phyloP scores from a whole-genome alignment of 2,888 invertebrate species.

The Chalcis sispes region DNA sequence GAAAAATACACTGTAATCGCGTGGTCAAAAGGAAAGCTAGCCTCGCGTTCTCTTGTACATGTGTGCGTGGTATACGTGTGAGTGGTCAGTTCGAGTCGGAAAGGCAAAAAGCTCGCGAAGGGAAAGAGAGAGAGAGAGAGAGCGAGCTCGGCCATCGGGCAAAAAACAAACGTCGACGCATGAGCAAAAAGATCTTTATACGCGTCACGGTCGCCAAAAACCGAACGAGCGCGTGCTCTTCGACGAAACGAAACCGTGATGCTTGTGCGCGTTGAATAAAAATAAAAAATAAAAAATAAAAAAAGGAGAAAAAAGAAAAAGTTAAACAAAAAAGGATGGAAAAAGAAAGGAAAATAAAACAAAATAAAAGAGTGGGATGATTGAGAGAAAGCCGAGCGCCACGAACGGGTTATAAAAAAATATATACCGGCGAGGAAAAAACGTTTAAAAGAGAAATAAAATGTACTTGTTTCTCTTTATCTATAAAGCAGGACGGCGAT shows the following conservation, averaged over 20 bases:
- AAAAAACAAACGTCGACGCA: not conserved
- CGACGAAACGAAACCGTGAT: not conserved
- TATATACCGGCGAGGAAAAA: too few relatives aligned
- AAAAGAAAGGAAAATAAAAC: too few relatives aligned
- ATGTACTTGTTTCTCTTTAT: too few relatives aligned
- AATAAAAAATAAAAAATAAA: not conserved
- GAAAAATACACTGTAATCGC: not conserved
- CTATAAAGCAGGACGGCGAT: too few relatives aligned
- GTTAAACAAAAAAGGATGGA: not conserved
- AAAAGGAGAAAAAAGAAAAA: not conserved
- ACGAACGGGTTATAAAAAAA: too few relatives aligned
- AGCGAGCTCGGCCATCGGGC: not conserved
- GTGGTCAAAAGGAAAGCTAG: not conserved
- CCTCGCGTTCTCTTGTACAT: not conserved
- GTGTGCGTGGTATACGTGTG: too few relatives aligned
- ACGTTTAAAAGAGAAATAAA: too few relatives aligned
- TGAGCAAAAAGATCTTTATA: not conserved
- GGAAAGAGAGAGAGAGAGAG: not conserved
- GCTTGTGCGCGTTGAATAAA: too few relatives aligned
- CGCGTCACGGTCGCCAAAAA: too few relatives aligned
- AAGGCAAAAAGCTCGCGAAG: not conserved
- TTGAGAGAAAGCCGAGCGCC: too few relatives aligned
- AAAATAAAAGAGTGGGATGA: too few relatives aligned
- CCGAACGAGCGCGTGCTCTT: too few relatives aligned
- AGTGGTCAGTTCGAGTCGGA: not conserved